Evolutionary conservation across 1,140 invertebrate genomes (phyloP), one percentile per base, ranked within the genome.

Genomic region (Calephelis virginiensis): DNA sequence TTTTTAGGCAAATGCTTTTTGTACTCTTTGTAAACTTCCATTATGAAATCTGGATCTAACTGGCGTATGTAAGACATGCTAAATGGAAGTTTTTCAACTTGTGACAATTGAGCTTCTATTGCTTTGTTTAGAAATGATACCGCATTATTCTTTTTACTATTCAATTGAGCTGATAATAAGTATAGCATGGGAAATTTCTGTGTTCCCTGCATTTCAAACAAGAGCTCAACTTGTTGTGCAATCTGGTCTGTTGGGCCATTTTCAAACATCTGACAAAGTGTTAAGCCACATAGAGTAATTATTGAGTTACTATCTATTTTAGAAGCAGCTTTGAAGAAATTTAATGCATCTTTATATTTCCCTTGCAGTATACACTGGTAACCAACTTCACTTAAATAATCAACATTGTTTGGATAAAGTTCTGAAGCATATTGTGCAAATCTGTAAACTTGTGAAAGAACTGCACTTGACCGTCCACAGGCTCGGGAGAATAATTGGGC

Each of bases 1-100:
- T 91, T 91, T 46, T 94, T 92, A 4, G 96, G 95, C 46, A 94
- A 93, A 91, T 96, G 95, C 67, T 94, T 90, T 8, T 98, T 91
- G 77, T 96, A 95, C 77, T 97, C 95, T 72, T 95, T 93, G 8
- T 95, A 94, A 8, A 98, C 92, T 70, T 97, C 94, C 9, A 98
- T 82, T 28, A 98, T 91, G 73, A 99, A 96, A 86, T 97, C 96
- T 4, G 97, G 96, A 92, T 99, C 96, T 37, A 99, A 89, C 46
- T 92, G 80, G 12, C 93, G 92, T 8, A 98, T 92, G 81, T 98
- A 98, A 1, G 94, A 85, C 11, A 95, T 91, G 28, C 97, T 96
- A 75, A 96, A 96, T 0, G 94, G 92, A 59, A 95, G 82, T 3
- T 91, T 91, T 71, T 94, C 92, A 8, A 94, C 93, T 59, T 87